A percentile compares a stretch with the other conserved stretches of the same genome.
Conservation (phyloP, 2,113 vertebrate species). For the Opisthocomus hoazin region DNA sequence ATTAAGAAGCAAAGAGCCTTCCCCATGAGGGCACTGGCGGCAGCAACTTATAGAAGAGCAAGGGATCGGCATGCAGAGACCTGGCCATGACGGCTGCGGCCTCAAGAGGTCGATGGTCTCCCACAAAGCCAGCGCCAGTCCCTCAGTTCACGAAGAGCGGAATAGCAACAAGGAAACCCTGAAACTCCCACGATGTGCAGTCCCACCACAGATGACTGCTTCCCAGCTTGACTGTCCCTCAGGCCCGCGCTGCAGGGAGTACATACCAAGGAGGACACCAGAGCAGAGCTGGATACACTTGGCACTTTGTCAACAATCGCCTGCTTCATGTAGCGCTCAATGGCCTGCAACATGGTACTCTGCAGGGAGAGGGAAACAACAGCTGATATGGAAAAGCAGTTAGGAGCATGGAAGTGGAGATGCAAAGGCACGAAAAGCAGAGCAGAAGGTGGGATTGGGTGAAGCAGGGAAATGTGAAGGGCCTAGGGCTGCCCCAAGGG, state of each 20-base stretch:
- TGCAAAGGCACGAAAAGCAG: neutral
- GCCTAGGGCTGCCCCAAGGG: neutral
- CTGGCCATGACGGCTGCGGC: neutral
- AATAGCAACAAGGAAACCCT: neutral
- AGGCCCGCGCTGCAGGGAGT: neutral
- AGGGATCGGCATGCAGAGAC: neutral
- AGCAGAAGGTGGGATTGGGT: neutral
- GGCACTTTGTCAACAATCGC: conserved; percentile 82
- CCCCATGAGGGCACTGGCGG: neutral
- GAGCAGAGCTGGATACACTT: conserved; percentile 82
- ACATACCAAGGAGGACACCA: conserved; percentile 80
- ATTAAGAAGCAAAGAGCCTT: neutral
- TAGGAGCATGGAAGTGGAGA: neutral
- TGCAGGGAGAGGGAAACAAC: conserved; percentile 33
- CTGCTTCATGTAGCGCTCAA: conserved; percentile 84
- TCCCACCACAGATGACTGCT: neutral
- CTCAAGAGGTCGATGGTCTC: neutral
- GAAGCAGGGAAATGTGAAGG: neutral
- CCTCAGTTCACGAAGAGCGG: neutral
- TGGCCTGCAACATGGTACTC: conserved; percentile 82
- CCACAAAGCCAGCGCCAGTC: neutral
- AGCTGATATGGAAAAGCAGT: neutral
- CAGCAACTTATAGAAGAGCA: neutral
- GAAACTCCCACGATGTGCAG: neutral
- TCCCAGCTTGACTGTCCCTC: neutral